Base-by-base conservation (phyloP, 2,888 invertebrate species). In the Euplagia quadripunctaria region DNA sequence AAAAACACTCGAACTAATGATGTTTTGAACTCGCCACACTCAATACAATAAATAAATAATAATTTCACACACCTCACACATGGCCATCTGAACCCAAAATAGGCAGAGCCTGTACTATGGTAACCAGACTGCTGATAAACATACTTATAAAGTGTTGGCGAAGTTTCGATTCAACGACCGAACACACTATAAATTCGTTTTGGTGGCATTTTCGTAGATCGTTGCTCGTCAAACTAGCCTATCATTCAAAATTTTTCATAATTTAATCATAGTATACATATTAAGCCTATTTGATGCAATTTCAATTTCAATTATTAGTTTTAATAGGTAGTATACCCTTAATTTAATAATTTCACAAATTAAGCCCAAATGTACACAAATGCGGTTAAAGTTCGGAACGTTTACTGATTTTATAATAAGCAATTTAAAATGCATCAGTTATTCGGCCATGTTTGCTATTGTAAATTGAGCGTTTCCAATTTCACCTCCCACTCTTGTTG, bases 381-480 rank as follows among this genome's bases (percentile, higher is more conserved):
- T n/a, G 58, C 42, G 41, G 61, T 68, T 65, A 58, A 65, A 31
- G 17, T 65, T 55, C 43, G 0, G 20, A 66, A 70, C 58, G 4
- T 61, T 65, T 49, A 55, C 5, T 16, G 41, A 68, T 31, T 66
- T 61, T 71, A 66, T 52, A 71, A 65, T 64, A n/a, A 75, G 31
- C 20, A 11, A 61, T n/a, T 66, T 68, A 55, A 72, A 66, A 69
- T 68, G 11, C 20, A n/a, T 55, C 12, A 43, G 72, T 61, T 74
- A 17, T 72, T 74, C n/a, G 20, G 49, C 61, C 67, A 74, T 75
- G 70, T 75, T 70, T 66, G 70, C 72, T 52, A 72, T 70, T 68
- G 43, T 70, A 75, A 78, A 78, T 79, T 75, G 71, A 82, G 68
- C 58, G 20, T 61, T 69, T 64, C 61, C 73, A 74, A 78, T 74